Conservation (phyloP, 2,797 vertebrate species). For the Galago senegalensis region DNA sequence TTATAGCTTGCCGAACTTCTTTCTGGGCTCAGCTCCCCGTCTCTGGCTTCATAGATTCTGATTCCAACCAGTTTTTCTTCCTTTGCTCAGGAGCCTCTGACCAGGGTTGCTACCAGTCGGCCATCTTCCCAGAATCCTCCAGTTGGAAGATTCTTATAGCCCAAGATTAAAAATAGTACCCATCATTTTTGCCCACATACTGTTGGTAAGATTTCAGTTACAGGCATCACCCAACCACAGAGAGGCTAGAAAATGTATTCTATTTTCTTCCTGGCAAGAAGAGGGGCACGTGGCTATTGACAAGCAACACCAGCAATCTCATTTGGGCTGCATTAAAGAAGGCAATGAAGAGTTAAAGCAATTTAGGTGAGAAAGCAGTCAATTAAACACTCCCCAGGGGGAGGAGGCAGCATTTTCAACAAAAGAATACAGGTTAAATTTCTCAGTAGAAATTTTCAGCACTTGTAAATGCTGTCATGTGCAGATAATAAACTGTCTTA, state of each 20-base stretch:
- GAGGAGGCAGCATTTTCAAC: conserved; percentile 22
- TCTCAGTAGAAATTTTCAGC: conserved; percentile 25
- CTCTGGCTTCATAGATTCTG: too few species aligned
- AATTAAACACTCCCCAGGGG: not conserved
- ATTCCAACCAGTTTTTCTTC: too few species aligned
- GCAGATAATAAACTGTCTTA: conserved; percentile 42
- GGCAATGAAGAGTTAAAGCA: not conserved
- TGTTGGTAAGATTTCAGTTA: not conserved
- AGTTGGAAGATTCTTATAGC: not conserved
- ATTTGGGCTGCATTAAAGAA: not conserved
- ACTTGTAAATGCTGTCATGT: conserved; percentile 36
- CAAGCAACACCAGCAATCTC: not conserved
- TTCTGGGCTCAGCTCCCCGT: too few species aligned
- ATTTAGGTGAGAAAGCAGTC: not conserved
- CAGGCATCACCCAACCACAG: not conserved
- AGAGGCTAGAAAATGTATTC: not conserved
- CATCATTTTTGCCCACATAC: not conserved
- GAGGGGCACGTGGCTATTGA: not conserved
- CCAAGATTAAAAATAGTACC: not conserved
- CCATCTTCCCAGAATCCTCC: too few species aligned
- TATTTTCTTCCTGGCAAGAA: not conserved
- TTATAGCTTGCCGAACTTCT: too few species aligned
- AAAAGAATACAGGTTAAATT: conserved; percentile 18
- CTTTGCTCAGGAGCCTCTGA: too few species aligned
- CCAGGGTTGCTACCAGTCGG: too few species aligned